These are phyloP conservation scores for Coendou prehensilis DNA, from an alignment of 2,797 vertebrate species.

Conservation along the genomic window DNA sequence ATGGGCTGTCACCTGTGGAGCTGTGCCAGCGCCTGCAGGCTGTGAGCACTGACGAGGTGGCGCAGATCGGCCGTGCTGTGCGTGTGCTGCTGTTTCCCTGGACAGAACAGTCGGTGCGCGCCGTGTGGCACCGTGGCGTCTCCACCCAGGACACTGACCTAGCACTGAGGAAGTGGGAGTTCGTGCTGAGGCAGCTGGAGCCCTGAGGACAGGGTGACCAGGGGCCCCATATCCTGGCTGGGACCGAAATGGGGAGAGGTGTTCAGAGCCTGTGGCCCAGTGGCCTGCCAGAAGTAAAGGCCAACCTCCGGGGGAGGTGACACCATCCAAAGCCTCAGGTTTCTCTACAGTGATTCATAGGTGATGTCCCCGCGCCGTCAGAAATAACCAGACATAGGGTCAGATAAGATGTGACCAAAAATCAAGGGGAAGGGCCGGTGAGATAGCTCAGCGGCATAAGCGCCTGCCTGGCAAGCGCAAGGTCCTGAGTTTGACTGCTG, in stretches of 20 bases:
- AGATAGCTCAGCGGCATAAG: no score
- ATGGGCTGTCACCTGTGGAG: conserved; percentile 81
- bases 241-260: neutral
- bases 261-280: neutral
- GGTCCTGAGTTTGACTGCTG: no score
- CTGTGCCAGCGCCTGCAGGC: conserved; percentile 90
- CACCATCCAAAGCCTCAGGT: neutral
- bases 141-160: conserved; percentile 90
- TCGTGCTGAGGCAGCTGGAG: conserved; percentile 86
- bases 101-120: conserved; percentile 83
- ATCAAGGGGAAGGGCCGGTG: neutral
- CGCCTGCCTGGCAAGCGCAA: no score
- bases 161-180: conserved; percentile 90
- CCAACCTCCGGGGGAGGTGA: neutral
- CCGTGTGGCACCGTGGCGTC: conserved; percentile 92
- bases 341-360: neutral
- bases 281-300: neutral
- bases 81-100: conserved; percentile 91
- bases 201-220: neutral
- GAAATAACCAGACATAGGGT: neutral
- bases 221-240: neutral
- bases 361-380: neutral
- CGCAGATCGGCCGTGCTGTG: conserved; percentile 86
- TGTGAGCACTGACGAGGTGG: conserved; percentile 88
- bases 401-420: neutral